Evolutionary conservation across 2,797 vertebrate genomes (phyloP).

Genomic region (Poecilia picta): DNA sequence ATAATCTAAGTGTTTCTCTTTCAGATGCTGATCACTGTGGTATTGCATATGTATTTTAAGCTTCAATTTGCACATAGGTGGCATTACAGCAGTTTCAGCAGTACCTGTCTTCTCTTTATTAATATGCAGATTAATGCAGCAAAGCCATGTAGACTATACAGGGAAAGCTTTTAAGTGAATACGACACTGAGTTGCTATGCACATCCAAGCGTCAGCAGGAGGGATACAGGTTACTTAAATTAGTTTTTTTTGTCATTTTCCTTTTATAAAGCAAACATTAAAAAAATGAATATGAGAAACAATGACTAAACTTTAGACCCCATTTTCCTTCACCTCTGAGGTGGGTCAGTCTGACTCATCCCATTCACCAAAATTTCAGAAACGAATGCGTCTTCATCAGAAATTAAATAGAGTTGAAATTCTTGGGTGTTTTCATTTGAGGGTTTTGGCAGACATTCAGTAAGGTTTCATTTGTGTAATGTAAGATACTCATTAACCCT

Average conservation of each 20-base stretch:
- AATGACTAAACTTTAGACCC: neutral
- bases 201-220: slow-evolving; percentile 17
- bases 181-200: slow-evolving; percentile 11
- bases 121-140: slow-evolving; percentile 50
- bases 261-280: neutral
- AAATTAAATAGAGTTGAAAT: neutral
- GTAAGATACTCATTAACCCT: neutral
- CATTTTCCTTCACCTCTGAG: neutral
- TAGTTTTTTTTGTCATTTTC: neutral
- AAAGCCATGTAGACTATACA: slow-evolving; percentile 18
- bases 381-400: neutral
- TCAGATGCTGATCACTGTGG: slow-evolving; percentile 20
- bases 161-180: slow-evolving; percentile 23
- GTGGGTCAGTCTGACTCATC: neutral
- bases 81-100: slow-evolving; percentile 37
- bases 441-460: neutral
- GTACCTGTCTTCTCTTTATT: slow-evolving; percentile 25
- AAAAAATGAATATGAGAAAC: neutral
- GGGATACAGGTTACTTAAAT: neutral
- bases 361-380: neutral
- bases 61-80: slow-evolving; percentile 19
- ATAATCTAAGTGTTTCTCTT: slow-evolving; percentile 28
- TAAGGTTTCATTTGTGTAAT: neutral
- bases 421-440: neutral
- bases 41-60: slow-evolving; percentile 48